Conservation (phyloP, 2,888 invertebrate species). For the Meandrusa payeni region DNA sequence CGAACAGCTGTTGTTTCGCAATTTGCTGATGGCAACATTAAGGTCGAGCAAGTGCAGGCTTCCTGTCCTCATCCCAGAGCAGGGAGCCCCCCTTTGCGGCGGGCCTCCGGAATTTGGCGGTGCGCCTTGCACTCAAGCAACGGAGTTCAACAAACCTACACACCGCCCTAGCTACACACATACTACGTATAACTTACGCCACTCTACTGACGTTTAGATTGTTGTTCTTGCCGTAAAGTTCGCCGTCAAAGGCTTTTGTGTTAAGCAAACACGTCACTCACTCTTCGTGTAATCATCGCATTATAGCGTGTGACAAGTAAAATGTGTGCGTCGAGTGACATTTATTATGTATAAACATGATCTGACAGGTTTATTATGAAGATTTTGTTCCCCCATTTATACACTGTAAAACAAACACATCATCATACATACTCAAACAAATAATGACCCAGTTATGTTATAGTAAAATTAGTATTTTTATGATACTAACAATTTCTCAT, state of each 20-base stretch:
- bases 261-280: conserved; percentile 25
- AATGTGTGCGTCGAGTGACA: conserved; percentile 16
- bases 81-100: conserved; percentile 52
- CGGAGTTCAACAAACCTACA: conserved; percentile 17
- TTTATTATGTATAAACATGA: conserved; percentile 22
- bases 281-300: conserved; percentile 22
- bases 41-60: conserved; percentile 68
- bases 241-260: conserved; percentile 24
- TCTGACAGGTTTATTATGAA: conserved; percentile 19
- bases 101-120: conserved; percentile 71
- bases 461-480: too few relatives aligned
- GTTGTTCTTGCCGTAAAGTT: conserved; percentile 29
- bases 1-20: conserved; percentile 73
- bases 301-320: conserved; percentile 18
- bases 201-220: conserved; percentile 28
- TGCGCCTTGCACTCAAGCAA: conserved; percentile 57
- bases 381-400: conserved; percentile 4
- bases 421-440: too few relatives aligned
- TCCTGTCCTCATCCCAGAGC: conserved; percentile 36
- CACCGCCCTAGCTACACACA: conserved; percentile 3
- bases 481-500: too few relatives aligned
- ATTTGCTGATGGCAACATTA: conserved; percentile 78
- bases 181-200: conserved; percentile 27
- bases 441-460: too few relatives aligned
- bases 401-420: too few relatives aligned